Percentiles rank a stretch among this genome's conserved stretches.
These are phyloP conservation scores for Percopsis omiscomaycus DNA, from an alignment of 2,797 vertebrate genomes.

Conservation along the genomic window DNA sequence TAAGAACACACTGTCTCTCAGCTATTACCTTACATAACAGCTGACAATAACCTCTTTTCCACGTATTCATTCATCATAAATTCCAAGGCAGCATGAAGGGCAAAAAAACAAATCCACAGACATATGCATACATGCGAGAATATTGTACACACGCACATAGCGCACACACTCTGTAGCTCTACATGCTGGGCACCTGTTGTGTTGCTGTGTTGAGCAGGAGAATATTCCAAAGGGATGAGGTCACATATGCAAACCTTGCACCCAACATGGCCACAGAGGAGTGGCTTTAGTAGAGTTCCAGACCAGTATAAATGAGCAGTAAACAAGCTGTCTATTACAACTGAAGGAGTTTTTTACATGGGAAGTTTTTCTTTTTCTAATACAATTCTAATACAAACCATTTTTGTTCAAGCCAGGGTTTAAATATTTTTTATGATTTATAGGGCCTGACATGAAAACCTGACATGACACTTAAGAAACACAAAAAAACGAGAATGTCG, in stretches of 20 bases:
- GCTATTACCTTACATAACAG: slow-evolving; percentile 23
- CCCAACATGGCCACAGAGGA: slow-evolving; percentile 66
- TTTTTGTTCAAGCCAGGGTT: background rate
- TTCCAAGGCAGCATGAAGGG: slow-evolving; percentile 9
- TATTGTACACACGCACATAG: slow-evolving; percentile 1
- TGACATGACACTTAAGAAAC: no score
- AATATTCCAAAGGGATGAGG: slow-evolving; percentile 77
- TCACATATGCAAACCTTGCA: slow-evolving; percentile 81
- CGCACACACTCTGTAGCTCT: slow-evolving; percentile 19
- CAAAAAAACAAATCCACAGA: slow-evolving; percentile 3
- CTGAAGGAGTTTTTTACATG: background rate
- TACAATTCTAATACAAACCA: background rate
- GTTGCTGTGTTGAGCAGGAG: slow-evolving; percentile 71
- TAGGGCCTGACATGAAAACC: no score
- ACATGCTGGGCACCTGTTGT: slow-evolving; percentile 76
- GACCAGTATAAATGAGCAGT: slow-evolving; percentile 40
- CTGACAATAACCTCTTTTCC: slow-evolving; percentile 8
- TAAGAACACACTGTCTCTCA: background rate
- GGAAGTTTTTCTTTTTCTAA: background rate
- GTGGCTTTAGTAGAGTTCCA: slow-evolving; percentile 57
- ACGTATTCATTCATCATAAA: background rate
- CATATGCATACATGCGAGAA: slow-evolving; percentile 2
- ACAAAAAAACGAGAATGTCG: no score
- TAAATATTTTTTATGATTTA: background rate
- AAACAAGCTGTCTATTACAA: slow-evolving; percentile 53